Conservation (phyloP, 2,888 invertebrate genomes). For the Glaucopsyche alexis region DNA sequence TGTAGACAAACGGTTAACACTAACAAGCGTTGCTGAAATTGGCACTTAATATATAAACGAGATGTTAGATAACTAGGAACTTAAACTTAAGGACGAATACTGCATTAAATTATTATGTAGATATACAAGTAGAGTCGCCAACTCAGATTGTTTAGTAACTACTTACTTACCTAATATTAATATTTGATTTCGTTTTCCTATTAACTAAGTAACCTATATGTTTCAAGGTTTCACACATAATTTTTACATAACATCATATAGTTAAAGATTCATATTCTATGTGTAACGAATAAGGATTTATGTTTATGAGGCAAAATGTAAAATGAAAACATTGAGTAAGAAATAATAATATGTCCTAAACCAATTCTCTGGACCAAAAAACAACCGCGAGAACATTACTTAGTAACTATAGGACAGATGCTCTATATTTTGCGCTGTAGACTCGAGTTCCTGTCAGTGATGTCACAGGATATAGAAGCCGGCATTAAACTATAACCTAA, state of each 20-base stretch:
- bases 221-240: not conserved
- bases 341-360: not conserved
- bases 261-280: too few species aligned
- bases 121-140: too few species aligned
- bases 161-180: not conserved
- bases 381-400: not conserved
- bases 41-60: not conserved
- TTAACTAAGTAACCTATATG: not conserved
- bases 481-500: slow-evolving; percentile 74
- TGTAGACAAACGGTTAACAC: too few species aligned
- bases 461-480: slow-evolving; percentile 57
- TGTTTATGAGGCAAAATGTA: too few species aligned
- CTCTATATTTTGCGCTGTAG: not conserved
- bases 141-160: not conserved
- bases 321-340: not conserved
- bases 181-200: not conserved
- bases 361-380: not conserved
- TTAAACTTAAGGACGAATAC: too few species aligned
- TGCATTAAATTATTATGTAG: too few species aligned
- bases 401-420: not conserved
- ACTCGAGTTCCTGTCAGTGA: slow-evolving; percentile 18
- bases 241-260: not conserved
- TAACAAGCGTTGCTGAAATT: too few species aligned
- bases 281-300: too few species aligned
- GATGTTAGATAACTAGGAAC: not conserved